Evolutionary conservation across 2,888 invertebrate genomes (phyloP).

Genomic region (Metacarcinus magister): DNA sequence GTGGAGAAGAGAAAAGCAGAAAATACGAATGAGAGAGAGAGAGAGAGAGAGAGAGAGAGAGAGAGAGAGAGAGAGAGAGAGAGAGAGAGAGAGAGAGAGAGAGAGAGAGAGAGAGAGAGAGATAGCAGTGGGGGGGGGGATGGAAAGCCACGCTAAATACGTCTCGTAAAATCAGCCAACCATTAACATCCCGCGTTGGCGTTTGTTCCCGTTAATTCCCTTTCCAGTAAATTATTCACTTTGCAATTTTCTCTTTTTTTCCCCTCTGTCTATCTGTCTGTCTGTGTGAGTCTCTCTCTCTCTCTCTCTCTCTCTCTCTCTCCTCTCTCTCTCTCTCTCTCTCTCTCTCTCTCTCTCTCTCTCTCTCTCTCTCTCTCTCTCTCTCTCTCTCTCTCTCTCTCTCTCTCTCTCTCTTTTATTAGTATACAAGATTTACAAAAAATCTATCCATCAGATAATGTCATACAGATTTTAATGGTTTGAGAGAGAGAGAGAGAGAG

Average conservation of each 20-base stretch:
- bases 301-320: neutral
- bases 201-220: slow-evolving; percentile 36
- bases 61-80: neutral
- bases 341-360: slow-evolving; percentile 40
- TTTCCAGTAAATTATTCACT: neutral
- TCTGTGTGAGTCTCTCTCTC: neutral
- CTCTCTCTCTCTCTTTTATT: neutral
- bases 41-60: slow-evolving; percentile 4
- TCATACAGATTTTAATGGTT: no score
- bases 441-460: neutral
- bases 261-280: neutral
- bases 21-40: no score
- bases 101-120: slow-evolving; percentile 5
- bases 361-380: slow-evolving; percentile 67
- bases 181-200: neutral
- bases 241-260: neutral
- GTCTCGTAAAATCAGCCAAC: slow-evolving; percentile 38
- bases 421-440: neutral
- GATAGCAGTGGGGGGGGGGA: neutral
- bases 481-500: neutral
- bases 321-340: neutral
- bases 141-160: neutral
- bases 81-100: slow-evolving; percentile 2
- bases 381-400: slow-evolving; percentile 65
- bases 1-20: neutral